Evolutionary conservation across 2,113 vertebrate species (phyloP), one percentile per base, ranked within the genome.

Genomic region (Rana temporaria): DNA sequence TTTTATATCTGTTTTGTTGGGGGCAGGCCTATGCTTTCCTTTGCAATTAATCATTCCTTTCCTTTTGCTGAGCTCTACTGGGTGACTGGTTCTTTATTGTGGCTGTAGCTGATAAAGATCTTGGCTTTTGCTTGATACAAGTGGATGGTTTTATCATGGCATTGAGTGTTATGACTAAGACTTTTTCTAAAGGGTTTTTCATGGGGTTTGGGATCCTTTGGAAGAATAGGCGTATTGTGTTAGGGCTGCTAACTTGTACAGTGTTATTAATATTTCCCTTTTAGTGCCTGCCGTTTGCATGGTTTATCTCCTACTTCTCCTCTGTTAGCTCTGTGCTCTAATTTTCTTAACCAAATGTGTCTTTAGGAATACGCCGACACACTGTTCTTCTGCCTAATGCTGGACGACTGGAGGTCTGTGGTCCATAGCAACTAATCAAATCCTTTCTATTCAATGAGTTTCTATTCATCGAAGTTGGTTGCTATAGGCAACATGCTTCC

Each of bases 201-300:
- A 48, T 55, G n/a, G 55, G n/a, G 17, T 32, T n/a, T 24, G 8
- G 11, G 14, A 59, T 59, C 18, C 32, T 62, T 6, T 22, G 60
- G 22, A 63, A 63, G 20, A 63, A 63, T 63, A 14, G 60, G 72
- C 60, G 26, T 55, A 30, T 74, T 74, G 71, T 74, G 38, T 62
- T 42, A 60, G 34, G 12, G 32, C 72, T 75, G 72, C 72, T 75
- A 75, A 73, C 53, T 57, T 32, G 15, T 53, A 70, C 52, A n/a
- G 4, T 53, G 4, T 3, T 20, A 14, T 22, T 9, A 20, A 12
- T 53, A 55, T 53, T 56, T 24, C 52, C 4, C 59, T 65, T 65
- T 34, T 59, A 62, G 22, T 63, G 22, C 12, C 17, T 34, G 42
- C 24, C 56, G 4, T 72, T 73, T 73, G 70, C 72, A 62, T 75